Conservation (phyloP, 2,113 vertebrate genomes). For the Ptyas mucosa region DNA sequence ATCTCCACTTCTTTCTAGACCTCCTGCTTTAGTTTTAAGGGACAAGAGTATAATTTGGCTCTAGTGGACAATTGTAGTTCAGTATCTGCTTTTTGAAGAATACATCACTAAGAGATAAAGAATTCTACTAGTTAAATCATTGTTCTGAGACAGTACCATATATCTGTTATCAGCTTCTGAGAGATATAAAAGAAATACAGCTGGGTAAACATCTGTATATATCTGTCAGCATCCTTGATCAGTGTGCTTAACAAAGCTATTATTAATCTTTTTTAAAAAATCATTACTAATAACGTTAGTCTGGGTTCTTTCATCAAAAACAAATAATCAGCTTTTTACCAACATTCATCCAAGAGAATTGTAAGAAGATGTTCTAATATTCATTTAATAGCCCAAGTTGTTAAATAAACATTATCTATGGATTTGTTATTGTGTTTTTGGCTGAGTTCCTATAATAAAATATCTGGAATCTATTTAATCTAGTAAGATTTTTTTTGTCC, state of each 20-base stretch:
- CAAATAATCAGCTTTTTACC: not conserved
- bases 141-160: not conserved
- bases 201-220: not conserved
- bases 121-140: not conserved
- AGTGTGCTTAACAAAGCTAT: not conserved
- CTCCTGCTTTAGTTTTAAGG: not conserved
- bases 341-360: not conserved
- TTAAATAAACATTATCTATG: not conserved
- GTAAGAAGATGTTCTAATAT: not conserved
- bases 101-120: not conserved
- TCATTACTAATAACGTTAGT: not conserved
- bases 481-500: not conserved
- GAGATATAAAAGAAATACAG: not conserved
- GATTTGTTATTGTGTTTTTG: not conserved
- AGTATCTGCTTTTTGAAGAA: not conserved
- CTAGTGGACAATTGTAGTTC: not conserved
- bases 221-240: not conserved
- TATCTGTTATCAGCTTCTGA: not conserved
- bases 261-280: no score
- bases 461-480: not conserved
- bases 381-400: not conserved
- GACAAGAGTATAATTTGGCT: not conserved
- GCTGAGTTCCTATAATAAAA: not conserved
- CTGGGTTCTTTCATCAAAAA: not conserved
- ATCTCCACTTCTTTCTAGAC: not conserved